A percentile compares a stretch with the other conserved stretches of the same genome.
These are phyloP conservation scores for Oxyteleia sp. DNA, from an alignment of 2,888 invertebrate species.

Conservation along the genomic window DNA sequence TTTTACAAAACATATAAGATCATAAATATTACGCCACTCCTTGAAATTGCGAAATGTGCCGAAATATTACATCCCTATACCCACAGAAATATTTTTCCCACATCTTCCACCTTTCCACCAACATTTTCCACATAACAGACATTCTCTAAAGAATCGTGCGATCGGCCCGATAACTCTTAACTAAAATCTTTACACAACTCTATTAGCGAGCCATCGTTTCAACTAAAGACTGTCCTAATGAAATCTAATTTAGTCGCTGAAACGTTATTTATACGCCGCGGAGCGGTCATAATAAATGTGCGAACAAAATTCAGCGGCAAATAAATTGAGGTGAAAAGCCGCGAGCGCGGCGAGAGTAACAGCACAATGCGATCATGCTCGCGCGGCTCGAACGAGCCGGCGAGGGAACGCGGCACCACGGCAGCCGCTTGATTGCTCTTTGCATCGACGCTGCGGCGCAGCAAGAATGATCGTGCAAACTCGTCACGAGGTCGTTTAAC, in stretches of 20 bases:
- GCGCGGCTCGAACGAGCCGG: slow-evolving; percentile 53
- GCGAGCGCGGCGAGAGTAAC: neutral
- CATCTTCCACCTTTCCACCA: too few species aligned
- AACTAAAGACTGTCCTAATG: slow-evolving; percentile 29
- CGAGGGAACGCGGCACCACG: slow-evolving; percentile 79
- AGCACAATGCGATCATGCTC: slow-evolving; percentile 63
- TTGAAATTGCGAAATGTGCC: too few species aligned
- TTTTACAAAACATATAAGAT: too few species aligned
- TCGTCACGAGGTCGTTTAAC: slow-evolving; percentile 83
- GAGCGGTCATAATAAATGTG: slow-evolving; percentile 37
- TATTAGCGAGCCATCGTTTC: slow-evolving; percentile 21
- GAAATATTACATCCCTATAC: too few species aligned
- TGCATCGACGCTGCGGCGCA: slow-evolving; percentile 40
- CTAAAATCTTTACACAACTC: slow-evolving; percentile 5
- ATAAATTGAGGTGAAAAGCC: neutral
- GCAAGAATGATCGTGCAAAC: slow-evolving; percentile 75
- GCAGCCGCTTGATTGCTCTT: slow-evolving; percentile 73
- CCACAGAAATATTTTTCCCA: too few species aligned
- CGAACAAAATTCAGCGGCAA: slow-evolving; percentile 46
- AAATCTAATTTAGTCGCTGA: slow-evolving; percentile 52
- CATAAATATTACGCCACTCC: too few species aligned
- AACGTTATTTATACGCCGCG: slow-evolving; percentile 36
- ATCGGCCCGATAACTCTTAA: too few species aligned
- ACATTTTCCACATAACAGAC: too few species aligned
- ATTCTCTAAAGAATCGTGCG: neutral